Evolutionary conservation across 2,797 vertebrate genomes (phyloP).

Genomic region (Tapirus indicus): DNA sequence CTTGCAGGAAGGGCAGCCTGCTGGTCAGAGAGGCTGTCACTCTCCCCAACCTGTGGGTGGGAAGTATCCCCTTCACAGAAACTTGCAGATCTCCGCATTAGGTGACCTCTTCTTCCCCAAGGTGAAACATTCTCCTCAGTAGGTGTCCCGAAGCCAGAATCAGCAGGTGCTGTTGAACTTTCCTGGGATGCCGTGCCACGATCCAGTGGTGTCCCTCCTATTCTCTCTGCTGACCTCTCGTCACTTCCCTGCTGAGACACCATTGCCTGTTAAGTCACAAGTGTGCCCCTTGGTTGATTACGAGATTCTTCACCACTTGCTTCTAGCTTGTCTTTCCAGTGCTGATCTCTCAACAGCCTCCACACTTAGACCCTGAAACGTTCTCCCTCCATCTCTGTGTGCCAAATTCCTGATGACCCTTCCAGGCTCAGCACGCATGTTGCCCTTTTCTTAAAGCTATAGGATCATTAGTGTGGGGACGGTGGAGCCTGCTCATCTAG

Average conservation of each 20-base stretch:
- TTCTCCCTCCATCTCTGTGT: background rate
- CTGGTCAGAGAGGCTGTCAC: background rate
- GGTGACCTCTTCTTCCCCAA: background rate
- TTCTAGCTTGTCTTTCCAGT: background rate
- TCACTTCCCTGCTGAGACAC: background rate
- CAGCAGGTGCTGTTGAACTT: no score
- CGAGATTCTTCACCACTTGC: accelerated
- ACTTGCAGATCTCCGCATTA: background rate
- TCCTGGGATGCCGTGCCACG: accelerated
- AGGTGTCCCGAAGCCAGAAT: background rate
- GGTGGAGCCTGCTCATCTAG: accelerated
- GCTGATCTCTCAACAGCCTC: background rate
- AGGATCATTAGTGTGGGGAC: accelerated
- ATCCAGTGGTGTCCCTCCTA: background rate
- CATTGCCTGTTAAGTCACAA: accelerated
- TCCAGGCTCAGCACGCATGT: background rate
- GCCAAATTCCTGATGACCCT: background rate
- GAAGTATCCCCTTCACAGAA: background rate
- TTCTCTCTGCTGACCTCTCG: background rate
- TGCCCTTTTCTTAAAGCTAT: background rate
- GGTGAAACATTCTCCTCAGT: background rate
- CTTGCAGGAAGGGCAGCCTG: background rate
- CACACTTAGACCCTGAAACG: background rate
- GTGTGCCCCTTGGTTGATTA: accelerated
- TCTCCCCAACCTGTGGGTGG: background rate